Base-by-base conservation (phyloP, 2,113 vertebrate genomes). In the Oplegnathus fasciatus region DNA sequence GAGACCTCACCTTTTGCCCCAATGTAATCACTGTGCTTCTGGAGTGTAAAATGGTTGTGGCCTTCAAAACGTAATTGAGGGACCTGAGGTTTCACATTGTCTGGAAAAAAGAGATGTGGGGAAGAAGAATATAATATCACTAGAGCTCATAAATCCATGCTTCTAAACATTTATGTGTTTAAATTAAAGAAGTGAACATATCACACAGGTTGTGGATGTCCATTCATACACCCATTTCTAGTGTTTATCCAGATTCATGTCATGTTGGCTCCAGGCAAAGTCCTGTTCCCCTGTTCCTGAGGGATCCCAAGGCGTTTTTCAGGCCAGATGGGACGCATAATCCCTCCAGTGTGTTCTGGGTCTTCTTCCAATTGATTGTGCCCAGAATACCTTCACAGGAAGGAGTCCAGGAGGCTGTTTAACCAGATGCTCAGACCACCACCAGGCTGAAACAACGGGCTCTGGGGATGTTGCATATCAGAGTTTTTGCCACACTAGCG, bases 41-140 rank as follows among this genome's bases (percentile, higher is more conserved):
- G 24, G 61, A 76, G 61, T 86, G 82, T 88, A 78, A 86, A 88
- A 84, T 83, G 76, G 66, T 81, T 82, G 40, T 46, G 54, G 80
- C 28, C 65, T 57, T 86, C 75, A 77, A 37, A 44, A 71, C 44
- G 57, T 81, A 90, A 84, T 70, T 78, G 69, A 82, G 82, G 24
- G 60, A 71, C 30, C 50, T 40, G 55, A 32, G 26, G 34, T 83
- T 73, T 68, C 50, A 71, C 15, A 46, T 18, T 46, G 58, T 58
- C 68, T 9, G 1, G 57, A 40, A 3, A 30, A 34, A 30, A 62
- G 44, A 50, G 26, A 58, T 40, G 46, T 57, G 18, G 4, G 5
- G 10, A 17, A 46, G 50, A 79, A 62, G 24, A 70, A 80, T 74
- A 13, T 50, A 20, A 55, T 60, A 30, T 40, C 2, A 4, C 8